Conservation (phyloP, 2,888 invertebrate species). For the Metacarcinus magister region DNA sequence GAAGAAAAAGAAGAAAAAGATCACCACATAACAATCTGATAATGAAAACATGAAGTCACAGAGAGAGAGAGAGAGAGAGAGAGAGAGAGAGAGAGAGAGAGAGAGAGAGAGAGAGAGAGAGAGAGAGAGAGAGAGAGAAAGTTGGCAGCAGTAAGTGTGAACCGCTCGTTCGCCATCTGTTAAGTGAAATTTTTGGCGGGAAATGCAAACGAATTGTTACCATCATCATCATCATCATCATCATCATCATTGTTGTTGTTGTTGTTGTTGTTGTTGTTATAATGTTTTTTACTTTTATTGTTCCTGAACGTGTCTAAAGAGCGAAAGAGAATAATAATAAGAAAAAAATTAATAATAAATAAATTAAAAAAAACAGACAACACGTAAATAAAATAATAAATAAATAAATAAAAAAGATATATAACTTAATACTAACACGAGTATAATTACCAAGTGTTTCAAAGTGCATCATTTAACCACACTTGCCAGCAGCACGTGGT, state of each 20-base stretch:
- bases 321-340: too few relatives aligned
- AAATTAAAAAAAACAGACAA: not conserved
- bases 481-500: too few relatives aligned
- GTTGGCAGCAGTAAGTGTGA: slow-evolving; percentile 1
- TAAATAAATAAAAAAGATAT: not conserved
- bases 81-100: slow-evolving; percentile 60
- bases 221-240: too few relatives aligned
- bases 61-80: slow-evolving; percentile 56
- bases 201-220: not conserved
- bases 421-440: not conserved
- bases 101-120: slow-evolving; percentile 60
- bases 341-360: too few relatives aligned
- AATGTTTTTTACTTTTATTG: too few relatives aligned
- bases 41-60: not conserved
- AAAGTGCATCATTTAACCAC: too few relatives aligned
- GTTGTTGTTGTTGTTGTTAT: too few relatives aligned
- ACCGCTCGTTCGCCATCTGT: not conserved
- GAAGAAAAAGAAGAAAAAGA: not conserved
- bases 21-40: not conserved
- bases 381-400: not conserved
- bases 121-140: slow-evolving; percentile 37
- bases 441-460: too few relatives aligned
- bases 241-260: too few relatives aligned
- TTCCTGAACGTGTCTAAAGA: too few relatives aligned
- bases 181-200: not conserved